Conservation (phyloP, 2,888 invertebrate genomes). For the Corbicula japonica region DNA sequence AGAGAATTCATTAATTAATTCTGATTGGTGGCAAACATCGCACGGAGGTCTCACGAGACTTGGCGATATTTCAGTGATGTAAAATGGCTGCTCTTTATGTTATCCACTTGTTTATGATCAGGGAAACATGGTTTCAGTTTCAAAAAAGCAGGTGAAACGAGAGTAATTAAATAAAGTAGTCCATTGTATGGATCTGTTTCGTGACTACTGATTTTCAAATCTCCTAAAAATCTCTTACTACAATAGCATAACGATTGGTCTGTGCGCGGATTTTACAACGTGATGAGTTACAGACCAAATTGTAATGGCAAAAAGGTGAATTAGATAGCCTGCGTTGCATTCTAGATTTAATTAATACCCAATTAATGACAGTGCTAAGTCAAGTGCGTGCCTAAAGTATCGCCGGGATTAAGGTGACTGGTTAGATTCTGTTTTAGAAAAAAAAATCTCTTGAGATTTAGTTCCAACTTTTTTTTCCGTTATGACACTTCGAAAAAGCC, state of each 20-base stretch:
- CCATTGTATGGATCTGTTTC: constrained; percentile 16
- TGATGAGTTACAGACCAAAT: constrained; percentile 28
- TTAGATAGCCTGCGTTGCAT: constrained; percentile 33
- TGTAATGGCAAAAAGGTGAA: constrained; percentile 44
- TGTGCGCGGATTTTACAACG: constrained; percentile 15
- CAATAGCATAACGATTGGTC: constrained; percentile 19
- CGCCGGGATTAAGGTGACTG: constrained; percentile 14
- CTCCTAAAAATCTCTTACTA: too few species aligned
- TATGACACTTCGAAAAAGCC: too few species aligned
- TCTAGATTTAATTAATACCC: constrained; percentile 47
- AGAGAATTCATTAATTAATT: constrained; percentile 64
- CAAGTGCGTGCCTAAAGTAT: constrained; percentile 25
- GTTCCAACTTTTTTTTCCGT: too few species aligned
- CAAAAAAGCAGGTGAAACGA: constrained; percentile 46
- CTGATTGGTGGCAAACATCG: constrained; percentile 65
- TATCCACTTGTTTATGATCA: constrained; percentile 33
- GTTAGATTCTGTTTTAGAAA: too few species aligned
- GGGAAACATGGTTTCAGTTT: constrained; percentile 30
- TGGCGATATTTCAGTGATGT: constrained; percentile 43
- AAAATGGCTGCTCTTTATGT: constrained; percentile 54
- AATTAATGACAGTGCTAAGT: constrained; percentile 21
- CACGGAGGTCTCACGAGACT: constrained; percentile 47
- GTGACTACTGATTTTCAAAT: constrained; percentile 52
- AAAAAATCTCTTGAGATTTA: too few species aligned
- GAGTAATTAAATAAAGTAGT: constrained; percentile 54